These are phyloP conservation scores for Stegodyphus dumicola DNA, from an alignment of 1,140 invertebrate species.

Conservation along the genomic window DNA sequence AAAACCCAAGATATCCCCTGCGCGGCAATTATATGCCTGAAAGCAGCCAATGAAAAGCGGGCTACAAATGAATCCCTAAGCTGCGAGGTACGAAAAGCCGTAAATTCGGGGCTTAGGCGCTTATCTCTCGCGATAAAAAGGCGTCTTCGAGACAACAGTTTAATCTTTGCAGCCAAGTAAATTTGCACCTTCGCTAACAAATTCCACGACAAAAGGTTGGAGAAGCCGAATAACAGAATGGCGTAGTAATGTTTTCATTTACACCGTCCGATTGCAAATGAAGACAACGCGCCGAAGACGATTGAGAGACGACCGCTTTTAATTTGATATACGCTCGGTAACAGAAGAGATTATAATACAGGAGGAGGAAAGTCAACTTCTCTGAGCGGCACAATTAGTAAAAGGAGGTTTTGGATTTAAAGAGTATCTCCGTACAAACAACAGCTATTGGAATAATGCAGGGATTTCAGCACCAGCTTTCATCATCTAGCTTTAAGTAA, in stretches of 20 bases:
- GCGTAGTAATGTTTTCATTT: conserved; percentile 36
- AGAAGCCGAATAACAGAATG: neutral
- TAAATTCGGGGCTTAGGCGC: conserved; percentile 55
- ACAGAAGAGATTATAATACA: no score
- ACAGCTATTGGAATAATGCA: no score
- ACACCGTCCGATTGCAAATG: conserved; percentile 28
- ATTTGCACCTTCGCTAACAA: conserved; percentile 38
- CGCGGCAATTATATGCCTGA: conserved; percentile 44
- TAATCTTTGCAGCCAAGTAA: conserved; percentile 52
- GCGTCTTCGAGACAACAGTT: conserved; percentile 39
- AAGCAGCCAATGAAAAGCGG: conserved; percentile 26
- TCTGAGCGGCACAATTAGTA: no score
- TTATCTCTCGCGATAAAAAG: conserved; percentile 54
- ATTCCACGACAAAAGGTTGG: conserved; percentile 36
- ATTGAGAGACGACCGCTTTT: no score
- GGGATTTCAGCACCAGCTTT: no score
- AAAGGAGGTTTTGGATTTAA: no score
- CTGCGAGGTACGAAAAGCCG: conserved; percentile 18
- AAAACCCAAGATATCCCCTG: conserved; percentile 45
- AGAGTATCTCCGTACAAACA: no score
- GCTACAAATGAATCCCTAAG: conserved; percentile 51
- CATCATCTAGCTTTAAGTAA: no score
- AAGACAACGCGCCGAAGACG: neutral
- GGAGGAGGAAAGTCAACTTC: no score
- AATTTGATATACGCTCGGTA: no score